Evolutionary conservation across 2,113 vertebrate genomes (phyloP).

Genomic region (Rhabdornis inornatus): DNA sequence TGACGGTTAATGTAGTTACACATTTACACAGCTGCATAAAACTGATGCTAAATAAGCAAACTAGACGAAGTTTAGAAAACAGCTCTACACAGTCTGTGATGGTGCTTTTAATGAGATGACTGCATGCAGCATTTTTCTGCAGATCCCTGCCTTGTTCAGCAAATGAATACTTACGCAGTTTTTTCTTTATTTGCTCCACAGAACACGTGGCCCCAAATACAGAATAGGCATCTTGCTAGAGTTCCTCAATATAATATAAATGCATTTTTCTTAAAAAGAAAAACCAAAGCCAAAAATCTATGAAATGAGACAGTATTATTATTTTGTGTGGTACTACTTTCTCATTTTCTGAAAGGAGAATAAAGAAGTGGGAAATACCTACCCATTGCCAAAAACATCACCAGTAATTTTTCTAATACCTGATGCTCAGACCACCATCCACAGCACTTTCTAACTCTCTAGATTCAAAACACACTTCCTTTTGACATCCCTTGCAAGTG

Average conservation of each 20-base stretch:
- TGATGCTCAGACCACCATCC: not conserved
- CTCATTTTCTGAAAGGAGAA: not conserved
- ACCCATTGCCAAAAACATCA: not conserved
- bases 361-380: not conserved
- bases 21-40: not conserved
- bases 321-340: not conserved
- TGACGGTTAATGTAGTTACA: not conserved
- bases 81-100: not conserved
- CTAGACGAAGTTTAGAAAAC: not conserved
- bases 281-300: not conserved
- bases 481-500: not conserved
- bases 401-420: not conserved
- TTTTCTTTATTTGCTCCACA: not conserved
- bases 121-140: not conserved
- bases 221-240: not conserved
- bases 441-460: not conserved
- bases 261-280: not conserved
- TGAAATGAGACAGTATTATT: not conserved
- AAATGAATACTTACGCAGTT: not conserved
- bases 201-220: not conserved
- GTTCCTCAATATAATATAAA: not conserved
- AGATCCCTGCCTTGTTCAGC: not conserved
- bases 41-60: slow-evolving; percentile 8
- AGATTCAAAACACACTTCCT: not conserved
- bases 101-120: not conserved